These are phyloP conservation scores for Xerus rutilus DNA, from an alignment of 2,797 vertebrate genomes.

Conservation along the genomic window DNA sequence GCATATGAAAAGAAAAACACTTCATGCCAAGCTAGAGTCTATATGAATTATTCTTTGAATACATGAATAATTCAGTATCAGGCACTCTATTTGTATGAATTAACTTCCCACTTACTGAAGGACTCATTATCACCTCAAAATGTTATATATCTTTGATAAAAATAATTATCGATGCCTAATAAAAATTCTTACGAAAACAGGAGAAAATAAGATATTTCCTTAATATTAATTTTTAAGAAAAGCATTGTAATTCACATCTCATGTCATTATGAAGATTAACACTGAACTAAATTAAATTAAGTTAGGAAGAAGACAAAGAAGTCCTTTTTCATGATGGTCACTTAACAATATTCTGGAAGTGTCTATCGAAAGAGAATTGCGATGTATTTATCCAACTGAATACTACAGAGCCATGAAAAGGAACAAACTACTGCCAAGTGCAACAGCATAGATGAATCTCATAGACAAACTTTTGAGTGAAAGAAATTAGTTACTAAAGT, in stretches of 20 bases:
- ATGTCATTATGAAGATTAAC: slow-evolving; percentile 23
- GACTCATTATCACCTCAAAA: not conserved
- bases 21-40: not conserved
- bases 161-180: not conserved
- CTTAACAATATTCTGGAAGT: not conserved
- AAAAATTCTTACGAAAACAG: not conserved
- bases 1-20: not conserved
- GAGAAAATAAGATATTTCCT: not conserved
- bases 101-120: not conserved
- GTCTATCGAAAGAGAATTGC: not conserved
- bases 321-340: not conserved
- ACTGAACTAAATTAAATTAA: not conserved
- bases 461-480: not conserved
- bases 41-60: not conserved
- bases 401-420: not conserved
- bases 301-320: not conserved
- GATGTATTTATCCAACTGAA: not conserved
- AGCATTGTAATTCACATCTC: not conserved
- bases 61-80: not conserved
- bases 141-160: slow-evolving; percentile 8
- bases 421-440: not conserved
- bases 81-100: not conserved
- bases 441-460: not conserved
- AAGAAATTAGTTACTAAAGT: not conserved
- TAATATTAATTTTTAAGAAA: not conserved